Evolutionary conservation across 1,140 invertebrate genomes (phyloP).

Genomic region (Neocloeon triangulifer): DNA sequence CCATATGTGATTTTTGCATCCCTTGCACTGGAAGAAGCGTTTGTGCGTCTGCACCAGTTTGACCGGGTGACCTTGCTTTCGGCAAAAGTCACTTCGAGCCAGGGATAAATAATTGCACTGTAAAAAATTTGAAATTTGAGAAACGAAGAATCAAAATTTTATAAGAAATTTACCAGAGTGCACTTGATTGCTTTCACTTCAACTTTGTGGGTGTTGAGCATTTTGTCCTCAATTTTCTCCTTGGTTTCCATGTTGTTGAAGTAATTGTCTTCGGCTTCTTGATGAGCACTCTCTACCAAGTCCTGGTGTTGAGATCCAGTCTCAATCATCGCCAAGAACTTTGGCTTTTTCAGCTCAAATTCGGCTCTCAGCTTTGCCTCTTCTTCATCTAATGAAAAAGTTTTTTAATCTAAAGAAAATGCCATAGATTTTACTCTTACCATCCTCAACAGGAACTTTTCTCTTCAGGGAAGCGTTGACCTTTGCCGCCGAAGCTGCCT

Average conservation of each 20-base stretch:
- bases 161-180: slow-evolving; percentile 24
- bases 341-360: slow-evolving; percentile 14
- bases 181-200: slow-evolving; percentile 72
- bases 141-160: slow-evolving; percentile 1
- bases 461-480: too few species aligned
- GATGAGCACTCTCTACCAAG: slow-evolving; percentile 44
- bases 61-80: slow-evolving; percentile 52
- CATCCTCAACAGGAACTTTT: too few species aligned
- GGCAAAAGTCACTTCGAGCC: slow-evolving; percentile 62
- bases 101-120: slow-evolving; percentile 74
- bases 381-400: slow-evolving; percentile 15
- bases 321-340: slow-evolving; percentile 59
- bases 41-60: slow-evolving; percentile 58
- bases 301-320: slow-evolving; percentile 51
- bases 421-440: slow-evolving; percentile 23
- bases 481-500: too few species aligned
- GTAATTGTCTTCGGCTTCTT: slow-evolving; percentile 60
- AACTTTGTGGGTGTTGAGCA: slow-evolving; percentile 63
- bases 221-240: slow-evolving; percentile 81
- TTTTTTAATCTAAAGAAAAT: too few species aligned
- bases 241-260: slow-evolving; percentile 73
- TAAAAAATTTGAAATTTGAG: slow-evolving; percentile 8
- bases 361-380: slow-evolving; percentile 13
- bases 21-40: slow-evolving; percentile 72
- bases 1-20: slow-evolving; percentile 63